These are phyloP conservation scores for Pempheris klunzingeri DNA, from an alignment of 2,797 vertebrate genomes.

Conservation along the genomic window DNA sequence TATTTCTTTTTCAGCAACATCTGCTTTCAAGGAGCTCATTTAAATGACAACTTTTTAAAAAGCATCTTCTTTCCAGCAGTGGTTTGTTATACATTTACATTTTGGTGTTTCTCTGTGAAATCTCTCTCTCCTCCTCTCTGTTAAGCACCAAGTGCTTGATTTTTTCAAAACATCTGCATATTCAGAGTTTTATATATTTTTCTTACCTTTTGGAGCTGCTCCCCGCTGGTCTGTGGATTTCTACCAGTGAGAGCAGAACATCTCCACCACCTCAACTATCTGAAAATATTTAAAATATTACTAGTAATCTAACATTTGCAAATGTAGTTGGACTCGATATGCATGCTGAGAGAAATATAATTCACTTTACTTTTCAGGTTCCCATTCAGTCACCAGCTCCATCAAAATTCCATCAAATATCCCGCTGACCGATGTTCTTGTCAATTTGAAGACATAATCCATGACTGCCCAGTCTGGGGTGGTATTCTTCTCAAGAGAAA, in stretches of 20 bases:
- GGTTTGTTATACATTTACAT: constrained; percentile 43
- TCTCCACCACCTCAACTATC: background rate
- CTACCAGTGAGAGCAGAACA: background rate
- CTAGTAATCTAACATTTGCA: constrained; percentile 17
- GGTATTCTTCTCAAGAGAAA: constrained; percentile 55
- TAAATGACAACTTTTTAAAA: constrained; percentile 16
- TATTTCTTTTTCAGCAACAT: constrained; percentile 50
- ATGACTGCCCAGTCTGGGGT: constrained; percentile 54
- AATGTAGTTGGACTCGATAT: background rate
- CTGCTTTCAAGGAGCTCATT: constrained; percentile 50
- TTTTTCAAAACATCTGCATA: constrained; percentile 13
- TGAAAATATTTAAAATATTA: background rate
- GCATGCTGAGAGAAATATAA: constrained; percentile 36
- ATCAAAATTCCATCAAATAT: constrained; percentile 66
- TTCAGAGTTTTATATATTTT: constrained; percentile 1
- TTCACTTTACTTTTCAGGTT: constrained; percentile 35
- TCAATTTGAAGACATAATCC: constrained; percentile 55
- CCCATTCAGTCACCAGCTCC: constrained; percentile 30
- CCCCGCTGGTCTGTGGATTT: constrained; percentile 4
- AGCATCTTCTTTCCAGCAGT: constrained; percentile 11
- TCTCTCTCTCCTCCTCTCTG: constrained; percentile 9
- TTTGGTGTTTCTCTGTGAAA: constrained; percentile 8
- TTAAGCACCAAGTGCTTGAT: background rate
- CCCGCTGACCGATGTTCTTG: constrained; percentile 56
- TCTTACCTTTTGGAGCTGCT: background rate